Base-by-base conservation (phyloP, 2,797 vertebrate species). In the Neomorphus geoffroyi region DNA sequence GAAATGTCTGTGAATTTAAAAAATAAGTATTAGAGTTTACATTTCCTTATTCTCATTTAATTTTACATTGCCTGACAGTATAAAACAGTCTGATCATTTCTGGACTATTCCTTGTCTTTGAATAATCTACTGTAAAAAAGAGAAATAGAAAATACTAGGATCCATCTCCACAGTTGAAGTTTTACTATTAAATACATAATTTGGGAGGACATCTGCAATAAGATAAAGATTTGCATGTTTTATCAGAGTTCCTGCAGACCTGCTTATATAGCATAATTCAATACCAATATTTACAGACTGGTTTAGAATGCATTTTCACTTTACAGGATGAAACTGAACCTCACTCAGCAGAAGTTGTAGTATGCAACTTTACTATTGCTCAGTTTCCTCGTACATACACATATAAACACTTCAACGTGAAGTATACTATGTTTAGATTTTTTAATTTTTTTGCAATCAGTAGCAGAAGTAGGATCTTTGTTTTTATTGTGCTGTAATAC, bases 401-500 rank as follows among this genome's bases (percentile, higher is more conserved):
- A 32, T 3, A 2, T 61, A 69, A 43, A 35, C 24, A 56, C 74
- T 91, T 92, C 7, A 30, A 48, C 86, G 80, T 65, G 64, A 92
- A 95, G 66, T 65, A 67, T 78, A 92, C 86, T 90, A 54, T 66
- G 56, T 93, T 85, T 83, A 88, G 48, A 72, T 60, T 74, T 80
- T 69, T 84, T 87, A 60, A 91, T 93, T 88, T 70, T 46, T 54
- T 93, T 96, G 91, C 86, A 83, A 41, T 80, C 45, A 57, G 95
- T 85, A 87, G 67, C 62, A 86, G 90, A 96, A 95, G 69, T 7
- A 37, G 28, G 61, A 37, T 80, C 73, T 88, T 88, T 94, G 85
- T 89, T 66, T 96, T 96, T 86, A 94, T 97, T 95, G 87, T 80
- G 66, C 32, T 75, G 39, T 67, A 83, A 35, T 73, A 86, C 71